Conservation (phyloP, 2,113 vertebrate species). For the Pristiophorus japonicus region DNA sequence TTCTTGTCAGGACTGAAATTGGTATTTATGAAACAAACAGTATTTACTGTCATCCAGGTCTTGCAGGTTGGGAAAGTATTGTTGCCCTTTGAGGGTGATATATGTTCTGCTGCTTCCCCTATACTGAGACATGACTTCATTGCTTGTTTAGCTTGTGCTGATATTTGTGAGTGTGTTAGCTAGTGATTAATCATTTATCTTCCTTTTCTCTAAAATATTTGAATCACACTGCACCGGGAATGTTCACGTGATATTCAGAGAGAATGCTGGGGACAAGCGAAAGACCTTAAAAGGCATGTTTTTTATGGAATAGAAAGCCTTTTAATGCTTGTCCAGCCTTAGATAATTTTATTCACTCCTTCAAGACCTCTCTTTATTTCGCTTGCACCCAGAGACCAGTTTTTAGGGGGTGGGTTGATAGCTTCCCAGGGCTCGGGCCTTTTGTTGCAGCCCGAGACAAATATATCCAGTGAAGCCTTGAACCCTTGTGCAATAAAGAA, state of each 20-base stretch:
- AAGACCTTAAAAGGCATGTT: slow-evolving; percentile 77
- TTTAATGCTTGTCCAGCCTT: slow-evolving; percentile 98
- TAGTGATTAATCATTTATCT: slow-evolving; percentile 80
- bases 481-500: slow-evolving; percentile 69
- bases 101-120: slow-evolving; percentile 67
- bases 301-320: slow-evolving; percentile 77
- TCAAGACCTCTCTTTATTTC: slow-evolving; percentile 83
- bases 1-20: slow-evolving; percentile 21
- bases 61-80: slow-evolving; percentile 67
- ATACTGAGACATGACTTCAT: slow-evolving; percentile 76
- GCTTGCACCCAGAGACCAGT: slow-evolving; percentile 90
- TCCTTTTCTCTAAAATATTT: slow-evolving; percentile 65
- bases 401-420: slow-evolving; percentile 90
- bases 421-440: slow-evolving; percentile 92
- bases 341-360: slow-evolving; percentile 98
- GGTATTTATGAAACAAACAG: slow-evolving; percentile 32
- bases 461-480: slow-evolving; percentile 54
- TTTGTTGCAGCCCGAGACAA: slow-evolving; percentile 70
- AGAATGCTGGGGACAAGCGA: slow-evolving; percentile 70
- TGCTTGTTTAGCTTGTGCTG: slow-evolving; percentile 75
- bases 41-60: slow-evolving; percentile 31
- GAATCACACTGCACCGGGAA: slow-evolving; percentile 68
- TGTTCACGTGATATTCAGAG: slow-evolving; percentile 60
- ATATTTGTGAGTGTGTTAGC: slow-evolving; percentile 73
- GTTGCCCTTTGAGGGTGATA: slow-evolving; percentile 69